These are phyloP conservation scores for Echiichthys vipera DNA, from an alignment of 2,797 vertebrate genomes.

Conservation along the genomic window DNA sequence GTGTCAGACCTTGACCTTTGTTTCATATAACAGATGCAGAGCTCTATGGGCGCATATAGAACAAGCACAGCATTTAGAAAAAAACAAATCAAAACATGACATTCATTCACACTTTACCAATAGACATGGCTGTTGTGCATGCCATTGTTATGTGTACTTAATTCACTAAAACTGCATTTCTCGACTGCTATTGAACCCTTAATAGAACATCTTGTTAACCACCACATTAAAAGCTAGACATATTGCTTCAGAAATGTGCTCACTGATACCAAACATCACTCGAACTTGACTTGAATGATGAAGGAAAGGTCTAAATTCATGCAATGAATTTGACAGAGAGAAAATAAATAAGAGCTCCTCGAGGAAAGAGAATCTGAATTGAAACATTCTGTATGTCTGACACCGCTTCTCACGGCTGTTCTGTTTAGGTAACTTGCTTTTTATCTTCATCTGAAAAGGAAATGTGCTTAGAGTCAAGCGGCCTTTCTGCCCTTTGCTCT, in stretches of 20 bases:
- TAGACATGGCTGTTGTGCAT: not conserved
- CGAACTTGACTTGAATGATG: not conserved
- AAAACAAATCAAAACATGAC: too few species aligned
- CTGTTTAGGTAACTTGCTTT: constrained; percentile 38
- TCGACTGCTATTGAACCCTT: constrained; percentile 2
- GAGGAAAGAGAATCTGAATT: constrained; percentile 24
- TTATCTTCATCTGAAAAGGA: constrained; percentile 49
- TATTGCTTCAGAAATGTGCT: not conserved
- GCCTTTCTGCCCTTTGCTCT: constrained; percentile 18
- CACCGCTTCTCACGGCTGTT: constrained; percentile 20
- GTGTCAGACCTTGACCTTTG: constrained; percentile 32
- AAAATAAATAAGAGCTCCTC: not conserved
- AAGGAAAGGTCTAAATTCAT: too few species aligned
- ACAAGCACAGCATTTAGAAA: not conserved
- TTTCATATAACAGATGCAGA: not conserved
- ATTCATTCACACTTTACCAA: not conserved
- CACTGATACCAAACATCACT: not conserved
- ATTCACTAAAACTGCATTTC: constrained; percentile 14
- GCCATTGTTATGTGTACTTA: constrained; percentile 8
- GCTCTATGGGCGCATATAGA: not conserved
- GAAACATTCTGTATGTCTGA: constrained; percentile 10
- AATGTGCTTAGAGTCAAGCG: constrained; percentile 17
- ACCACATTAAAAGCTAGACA: not conserved
- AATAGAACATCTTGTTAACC: not conserved
- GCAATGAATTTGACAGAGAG: not conserved